Evolutionary conservation across 1,140 invertebrate genomes (phyloP), one percentile per base, ranked within the genome.

Genomic region (Bombus consobrinus): DNA sequence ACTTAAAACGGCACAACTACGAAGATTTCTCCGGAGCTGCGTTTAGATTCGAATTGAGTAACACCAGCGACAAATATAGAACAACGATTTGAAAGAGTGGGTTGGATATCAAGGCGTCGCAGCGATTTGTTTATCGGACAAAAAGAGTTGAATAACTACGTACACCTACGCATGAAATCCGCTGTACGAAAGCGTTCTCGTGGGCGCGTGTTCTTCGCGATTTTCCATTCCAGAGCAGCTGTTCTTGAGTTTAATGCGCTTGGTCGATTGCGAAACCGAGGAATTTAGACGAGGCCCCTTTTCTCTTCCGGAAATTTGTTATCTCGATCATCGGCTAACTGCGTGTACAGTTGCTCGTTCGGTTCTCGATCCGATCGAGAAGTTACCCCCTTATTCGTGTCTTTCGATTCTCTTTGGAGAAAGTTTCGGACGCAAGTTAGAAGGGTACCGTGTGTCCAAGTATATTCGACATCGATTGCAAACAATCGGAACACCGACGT

Each of bases 231-330:
- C 69, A 75, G 39, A 28, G n/a, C 43, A 68, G 59, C 57, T 76
- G n/a, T 34, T 32, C 28, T 22, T 18, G n/a, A 64, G 62, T 47
- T 84, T 62, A 41, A 47, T 68, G 59, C 13, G 34, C 39, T 25
- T 64, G n/a, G 25, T 8, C 62, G 39, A 86, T 89, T 88, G 85
- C 83, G 57, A 82, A 89, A 89, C 47, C 13, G 32, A 34, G 37
- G 18, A 37, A 5, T 59, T 59, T 39, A 69, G 59, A 41, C 73
- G 28, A 69, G 66, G 53, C 74, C 66, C 18, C 47, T 81, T 86
- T 89, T 83, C 83, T 79, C 87, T 89, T 88, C 87, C 88, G 88
- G 75, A 64, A 32, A 34, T 34, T 34, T 1, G 43, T 57, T 75
- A 81, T 69, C 37, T 64, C 64, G 71, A 64, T 43, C 53, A 25